Conservation (phyloP, 2,113 vertebrate species). For the Tragulus kanchil region DNA sequence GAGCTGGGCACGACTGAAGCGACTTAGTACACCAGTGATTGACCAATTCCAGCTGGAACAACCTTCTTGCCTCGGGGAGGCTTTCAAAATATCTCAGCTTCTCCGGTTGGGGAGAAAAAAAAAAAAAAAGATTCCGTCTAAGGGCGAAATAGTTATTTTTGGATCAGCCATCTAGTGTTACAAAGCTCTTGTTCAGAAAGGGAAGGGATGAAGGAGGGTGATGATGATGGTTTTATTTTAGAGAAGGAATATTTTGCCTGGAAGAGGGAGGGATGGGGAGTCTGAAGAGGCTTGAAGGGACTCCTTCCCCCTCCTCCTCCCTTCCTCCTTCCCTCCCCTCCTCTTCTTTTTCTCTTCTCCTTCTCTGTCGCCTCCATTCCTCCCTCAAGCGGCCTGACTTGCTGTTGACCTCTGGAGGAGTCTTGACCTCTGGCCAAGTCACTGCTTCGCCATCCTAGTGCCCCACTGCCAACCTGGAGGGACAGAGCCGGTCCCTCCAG, state of each 20-base stretch:
- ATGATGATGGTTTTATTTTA: background rate
- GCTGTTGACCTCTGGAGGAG: background rate
- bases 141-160: constrained; percentile 76
- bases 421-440: background rate
- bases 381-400: background rate
- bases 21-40: background rate
- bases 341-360: accelerated
- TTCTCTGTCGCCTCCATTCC: too few relatives aligned
- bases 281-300: background rate
- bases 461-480: background rate
- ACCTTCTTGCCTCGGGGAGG: constrained; percentile 58
- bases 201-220: background rate
- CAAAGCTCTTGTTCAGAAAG: constrained; percentile 63
- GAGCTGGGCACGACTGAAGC: background rate
- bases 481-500: background rate
- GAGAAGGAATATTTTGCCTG: constrained; percentile 57
- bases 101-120: constrained; percentile 35
- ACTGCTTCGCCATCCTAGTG: background rate
- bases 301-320: accelerated
- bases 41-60: accelerated
- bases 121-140: constrained; percentile 30
- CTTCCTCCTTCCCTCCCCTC: accelerated
- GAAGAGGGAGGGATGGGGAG: background rate
- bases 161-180: constrained; percentile 67
- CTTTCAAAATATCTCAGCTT: constrained; percentile 74